Percentiles rank a stretch among this genome's conserved stretches.
phyloP scores from a whole-genome alignment of 1,140 invertebrate genomes.

The Anoplolepis gracilipes region DNA sequence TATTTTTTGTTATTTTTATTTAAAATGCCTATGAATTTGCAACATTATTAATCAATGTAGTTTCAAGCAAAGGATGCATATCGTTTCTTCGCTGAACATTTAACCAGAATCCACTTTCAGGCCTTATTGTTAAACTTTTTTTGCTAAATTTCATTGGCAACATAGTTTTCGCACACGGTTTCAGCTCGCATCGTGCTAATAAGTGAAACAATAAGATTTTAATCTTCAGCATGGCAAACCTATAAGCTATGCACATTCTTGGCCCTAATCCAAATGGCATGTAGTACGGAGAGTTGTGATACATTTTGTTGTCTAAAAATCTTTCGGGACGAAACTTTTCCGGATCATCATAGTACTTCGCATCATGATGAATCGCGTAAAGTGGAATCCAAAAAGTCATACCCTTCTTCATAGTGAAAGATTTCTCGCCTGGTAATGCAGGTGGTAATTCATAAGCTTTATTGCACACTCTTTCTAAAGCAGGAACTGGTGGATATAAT shows the following conservation, averaged over 20 bases:
- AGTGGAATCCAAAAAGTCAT: slow-evolving; percentile 5
- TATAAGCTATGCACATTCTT: no score
- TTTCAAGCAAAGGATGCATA: not conserved
- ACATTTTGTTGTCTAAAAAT: slow-evolving; percentile 17
- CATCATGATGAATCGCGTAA: slow-evolving; percentile 15
- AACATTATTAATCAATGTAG: no score
- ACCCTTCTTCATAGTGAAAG: slow-evolving; percentile 20
- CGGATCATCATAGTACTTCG: slow-evolving; percentile 39
- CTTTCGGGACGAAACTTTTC: slow-evolving; percentile 24
- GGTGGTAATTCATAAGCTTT: slow-evolving; percentile 80
- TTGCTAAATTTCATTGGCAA: slow-evolving; percentile 5
- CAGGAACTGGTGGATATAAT: slow-evolving; percentile 85
- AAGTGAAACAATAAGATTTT: not conserved
- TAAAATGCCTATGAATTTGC: not conserved
- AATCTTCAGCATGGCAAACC: no score
- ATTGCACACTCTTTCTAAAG: slow-evolving; percentile 84
- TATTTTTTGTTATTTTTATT: not conserved
- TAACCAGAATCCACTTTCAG: slow-evolving; percentile 78
- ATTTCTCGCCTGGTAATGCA: slow-evolving; percentile 8
- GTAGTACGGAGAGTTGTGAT: not conserved
- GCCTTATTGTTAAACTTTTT: not conserved
- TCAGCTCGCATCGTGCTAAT: slow-evolving; percentile 39
- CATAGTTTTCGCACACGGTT: not conserved
- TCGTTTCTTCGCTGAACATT: slow-evolving; percentile 51
- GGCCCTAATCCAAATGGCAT: no score